These are phyloP conservation scores for Drosophila albomicans DNA, from an alignment of 1,140 invertebrate genomes.

Conservation along the genomic window DNA sequence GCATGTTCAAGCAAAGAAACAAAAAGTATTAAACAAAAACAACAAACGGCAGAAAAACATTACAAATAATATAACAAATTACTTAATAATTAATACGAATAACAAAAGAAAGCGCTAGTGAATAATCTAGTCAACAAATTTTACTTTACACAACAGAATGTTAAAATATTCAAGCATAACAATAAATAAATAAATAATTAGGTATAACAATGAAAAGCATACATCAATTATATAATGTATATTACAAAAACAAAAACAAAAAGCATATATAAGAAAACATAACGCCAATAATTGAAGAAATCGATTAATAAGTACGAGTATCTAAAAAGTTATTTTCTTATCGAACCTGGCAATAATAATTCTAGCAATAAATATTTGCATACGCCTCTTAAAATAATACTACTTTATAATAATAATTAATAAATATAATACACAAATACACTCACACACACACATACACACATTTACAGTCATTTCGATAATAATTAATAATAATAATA, in stretches of 20 bases:
- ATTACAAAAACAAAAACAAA: conserved; percentile 13
- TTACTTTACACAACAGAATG: conserved; percentile 67
- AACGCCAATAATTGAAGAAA: conserved; percentile 43
- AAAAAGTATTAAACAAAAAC: conserved; percentile 64
- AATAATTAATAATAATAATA: conserved; percentile 38
- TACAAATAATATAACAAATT: conserved; percentile 2
- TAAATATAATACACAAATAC: conserved; percentile 36
- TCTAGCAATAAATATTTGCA: conserved; percentile 49
- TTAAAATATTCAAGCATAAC: conserved; percentile 58
- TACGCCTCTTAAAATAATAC: conserved; percentile 34
- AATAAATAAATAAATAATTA: conserved; percentile 30
- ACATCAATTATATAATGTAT: conserved; percentile 31
- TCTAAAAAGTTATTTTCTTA: conserved; percentile 77
- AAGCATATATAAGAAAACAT: conserved; percentile 1
- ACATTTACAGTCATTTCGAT: conserved; percentile 39
- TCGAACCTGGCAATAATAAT: conserved; percentile 81
- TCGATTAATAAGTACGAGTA: conserved; percentile 54
- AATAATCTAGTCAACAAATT: conserved; percentile 75
- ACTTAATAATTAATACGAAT: conserved; percentile 17
- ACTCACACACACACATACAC: conserved; percentile 21
- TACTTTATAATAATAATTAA: conserved; percentile 54
- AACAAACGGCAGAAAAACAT: conserved; percentile 4
- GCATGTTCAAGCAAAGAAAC: conserved; percentile 46
- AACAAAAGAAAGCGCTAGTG: conserved; percentile 39
- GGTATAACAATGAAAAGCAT: conserved; percentile 24